Evolutionary conservation across 2,888 invertebrate species (phyloP).

Genomic region (Drosophila dives): DNA sequence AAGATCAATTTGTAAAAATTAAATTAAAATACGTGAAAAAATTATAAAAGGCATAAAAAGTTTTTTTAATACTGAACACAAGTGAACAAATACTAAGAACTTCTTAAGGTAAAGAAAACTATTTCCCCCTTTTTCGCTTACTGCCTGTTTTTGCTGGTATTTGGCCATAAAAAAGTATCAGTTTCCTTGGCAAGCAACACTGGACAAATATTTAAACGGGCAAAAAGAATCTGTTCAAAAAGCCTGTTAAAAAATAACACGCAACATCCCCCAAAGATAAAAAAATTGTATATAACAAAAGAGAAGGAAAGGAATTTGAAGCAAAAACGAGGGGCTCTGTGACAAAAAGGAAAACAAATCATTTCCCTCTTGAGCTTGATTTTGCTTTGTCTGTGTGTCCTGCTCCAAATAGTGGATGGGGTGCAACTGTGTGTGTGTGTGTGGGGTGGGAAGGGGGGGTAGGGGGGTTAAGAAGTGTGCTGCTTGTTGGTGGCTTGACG

Average conservation of each 20-base stretch:
- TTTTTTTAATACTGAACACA: constrained; percentile 16
- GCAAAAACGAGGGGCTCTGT: constrained; percentile 42
- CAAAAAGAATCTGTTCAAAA: constrained; percentile 38
- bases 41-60: background rate
- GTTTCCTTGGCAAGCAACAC: constrained; percentile 58
- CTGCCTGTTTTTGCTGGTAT: background rate
- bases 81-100: background rate
- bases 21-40: background rate
- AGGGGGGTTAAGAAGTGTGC: background rate
- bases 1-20: background rate
- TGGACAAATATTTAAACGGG: constrained; percentile 81
- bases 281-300: constrained; percentile 40
- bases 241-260: constrained; percentile 23
- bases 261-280: constrained; percentile 53
- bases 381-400: constrained; percentile 61
- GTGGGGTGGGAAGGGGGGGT: background rate
- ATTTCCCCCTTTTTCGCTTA: background rate
- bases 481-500: constrained; percentile 4
- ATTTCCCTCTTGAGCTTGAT: constrained; percentile 83
- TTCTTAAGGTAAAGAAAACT: background rate
- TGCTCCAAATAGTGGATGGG: constrained; percentile 31
- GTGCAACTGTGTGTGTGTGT: background rate
- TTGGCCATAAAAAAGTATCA: constrained; percentile 43
- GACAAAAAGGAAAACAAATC: constrained; percentile 80
- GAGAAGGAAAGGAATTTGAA: constrained; percentile 44